Evolutionary conservation across 2,888 invertebrate genomes (phyloP), one percentile per base, ranked within the genome.

Genomic region (Phorcus lineatus): DNA sequence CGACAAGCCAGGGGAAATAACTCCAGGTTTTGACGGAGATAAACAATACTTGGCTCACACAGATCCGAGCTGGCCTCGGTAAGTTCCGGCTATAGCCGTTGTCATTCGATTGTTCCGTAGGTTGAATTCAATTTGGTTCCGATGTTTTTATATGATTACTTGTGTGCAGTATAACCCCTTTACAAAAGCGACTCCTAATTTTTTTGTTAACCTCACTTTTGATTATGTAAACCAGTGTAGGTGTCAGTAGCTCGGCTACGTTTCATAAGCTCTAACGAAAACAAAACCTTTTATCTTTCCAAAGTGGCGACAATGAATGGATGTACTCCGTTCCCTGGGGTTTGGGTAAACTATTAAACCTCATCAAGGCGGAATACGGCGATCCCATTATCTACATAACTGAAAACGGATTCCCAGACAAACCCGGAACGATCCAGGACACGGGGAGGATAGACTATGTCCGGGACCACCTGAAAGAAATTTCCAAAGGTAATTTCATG

Each of bases 401-500:
- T 22, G 92, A 92, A 79, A 91, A 91, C 78, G 91, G 91, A 0
- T 86, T 89, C 0, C 88, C 89, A 3, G 90, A 91, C 78, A 79
- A 79, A 0, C 88, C 87, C 40, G 90, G 87, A 1, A 86, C 85
- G 6, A 47, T 91, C 24, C 78, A 86, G 13, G 92, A 92, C 78
- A 75, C 83, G 16, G 83, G 86, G 47, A 85, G 92, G 24, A 85
- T 90, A 53, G 62, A 83, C 62, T 91, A 84, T 86, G 87, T 88
- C 76, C 85, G 85, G 24, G 80, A 81, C 1, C 90, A 91, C 82
- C 89, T 91, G 70, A 90, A 88, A 76, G 88, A 91, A 77, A 86
- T 91, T 55, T 84, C 91, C 0, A 90, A 91, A 89, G 92, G 92
- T 91, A 2, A n/a, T n/a, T n/a, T n/a, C n/a, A n/a, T n/a, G n/a